Conservation (phyloP, 1,140 invertebrate species). For the Drosophila parvula region DNA sequence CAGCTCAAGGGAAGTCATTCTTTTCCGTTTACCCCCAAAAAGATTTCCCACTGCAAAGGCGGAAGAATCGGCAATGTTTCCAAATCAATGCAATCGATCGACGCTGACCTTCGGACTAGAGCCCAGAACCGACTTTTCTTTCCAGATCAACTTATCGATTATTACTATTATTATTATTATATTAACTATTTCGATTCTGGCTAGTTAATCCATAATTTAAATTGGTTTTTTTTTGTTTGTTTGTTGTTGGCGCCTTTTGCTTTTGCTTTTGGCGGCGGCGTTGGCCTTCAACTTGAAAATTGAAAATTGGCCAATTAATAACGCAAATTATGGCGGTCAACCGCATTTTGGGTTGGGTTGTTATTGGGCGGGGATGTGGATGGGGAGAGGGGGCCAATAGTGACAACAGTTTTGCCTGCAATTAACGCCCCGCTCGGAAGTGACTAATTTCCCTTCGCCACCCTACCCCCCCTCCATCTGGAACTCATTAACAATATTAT, state of each 20-base stretch:
- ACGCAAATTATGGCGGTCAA: conserved; percentile 75
- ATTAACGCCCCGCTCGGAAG: conserved; percentile 75
- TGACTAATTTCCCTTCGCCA: conserved; percentile 62
- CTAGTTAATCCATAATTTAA: conserved; percentile 44
- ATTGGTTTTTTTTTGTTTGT: conserved; percentile 5
- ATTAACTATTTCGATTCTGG: conserved; percentile 42
- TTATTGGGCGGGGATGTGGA: background rate
- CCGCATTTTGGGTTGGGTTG: conserved; percentile 22
- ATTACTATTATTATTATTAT: conserved; percentile 6
- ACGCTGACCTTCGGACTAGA: conserved; percentile 14
- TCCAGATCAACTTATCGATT: conserved; percentile 13
- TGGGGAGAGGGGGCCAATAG: conserved; percentile 33
- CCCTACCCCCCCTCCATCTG: background rate
- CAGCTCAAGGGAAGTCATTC: conserved; percentile 8
- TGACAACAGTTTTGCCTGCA: conserved; percentile 74
- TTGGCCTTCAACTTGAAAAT: conserved; percentile 78
- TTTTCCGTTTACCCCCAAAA: conserved; percentile 9
- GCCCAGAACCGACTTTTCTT: conserved; percentile 26
- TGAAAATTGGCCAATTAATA: conserved; percentile 81
- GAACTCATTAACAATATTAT: conserved; percentile 21
- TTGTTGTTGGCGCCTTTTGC: conserved; percentile 34
- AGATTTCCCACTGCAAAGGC: conserved; percentile 33
- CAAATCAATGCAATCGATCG: conserved; percentile 34
- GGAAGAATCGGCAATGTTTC: conserved; percentile 31
- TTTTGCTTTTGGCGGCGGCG: conserved; percentile 10